phyloP scores from a whole-genome alignment of 2,888 invertebrate genomes.

The Mylabris sibirica region DNA sequence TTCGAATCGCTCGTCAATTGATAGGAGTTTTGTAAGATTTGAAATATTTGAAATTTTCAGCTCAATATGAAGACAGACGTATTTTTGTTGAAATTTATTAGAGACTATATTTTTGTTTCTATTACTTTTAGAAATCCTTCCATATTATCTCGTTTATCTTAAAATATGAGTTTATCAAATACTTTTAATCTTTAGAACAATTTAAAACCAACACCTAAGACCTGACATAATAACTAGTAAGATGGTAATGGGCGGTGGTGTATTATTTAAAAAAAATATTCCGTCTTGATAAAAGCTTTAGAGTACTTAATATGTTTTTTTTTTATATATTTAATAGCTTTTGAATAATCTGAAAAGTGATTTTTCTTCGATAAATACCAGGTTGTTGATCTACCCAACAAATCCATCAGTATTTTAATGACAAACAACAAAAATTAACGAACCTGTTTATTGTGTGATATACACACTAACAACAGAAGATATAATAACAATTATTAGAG shows the following conservation, averaged over 20 bases:
- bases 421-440: not conserved
- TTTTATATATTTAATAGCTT: not conserved
- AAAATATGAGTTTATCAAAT: not conserved
- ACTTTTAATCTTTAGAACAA: not conserved
- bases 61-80: too few relatives aligned
- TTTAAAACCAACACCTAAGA: not conserved
- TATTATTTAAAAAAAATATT: conserved; percentile 1
- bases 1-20: too few relatives aligned
- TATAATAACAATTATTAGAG: not conserved
- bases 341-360: not conserved
- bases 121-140: not conserved
- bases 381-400: not conserved
- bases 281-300: not conserved
- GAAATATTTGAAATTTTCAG: too few relatives aligned
- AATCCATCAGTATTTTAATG: not conserved
- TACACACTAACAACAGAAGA: not conserved
- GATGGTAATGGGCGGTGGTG: not conserved
- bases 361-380: not conserved
- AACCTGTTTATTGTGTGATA: not conserved
- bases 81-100: not conserved
- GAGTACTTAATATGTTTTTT: not conserved
- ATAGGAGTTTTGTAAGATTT: too few relatives aligned
- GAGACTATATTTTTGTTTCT: not conserved
- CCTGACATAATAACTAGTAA: not conserved
- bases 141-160: not conserved